phyloP scores from a whole-genome alignment of 1,140 invertebrate genomes.

The Drosophila nigrodunni region DNA sequence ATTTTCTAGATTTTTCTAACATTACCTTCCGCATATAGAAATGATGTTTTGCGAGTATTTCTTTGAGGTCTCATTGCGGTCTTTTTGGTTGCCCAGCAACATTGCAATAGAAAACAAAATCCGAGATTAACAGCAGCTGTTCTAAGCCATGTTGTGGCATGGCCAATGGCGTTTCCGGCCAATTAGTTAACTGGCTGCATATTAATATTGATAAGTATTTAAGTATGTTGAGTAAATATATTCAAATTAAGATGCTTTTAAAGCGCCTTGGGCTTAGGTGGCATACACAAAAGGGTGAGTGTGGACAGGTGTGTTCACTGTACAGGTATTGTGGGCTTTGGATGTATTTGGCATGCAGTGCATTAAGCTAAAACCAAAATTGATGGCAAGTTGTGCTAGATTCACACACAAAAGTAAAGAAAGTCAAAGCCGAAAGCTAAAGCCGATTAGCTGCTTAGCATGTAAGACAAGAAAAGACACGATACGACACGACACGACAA shows the following conservation, averaged over 20 bases:
- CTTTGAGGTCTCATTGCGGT: neutral
- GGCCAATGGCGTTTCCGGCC: conserved; percentile 6
- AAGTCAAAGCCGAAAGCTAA: conserved; percentile 36
- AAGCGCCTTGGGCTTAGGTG: neutral
- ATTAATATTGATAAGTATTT: neutral
- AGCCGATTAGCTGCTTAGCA: conserved; percentile 67
- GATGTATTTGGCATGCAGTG: conserved; percentile 29
- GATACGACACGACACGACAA: conserved; percentile 13
- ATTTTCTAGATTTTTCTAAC: neutral
- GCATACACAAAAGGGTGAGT: neutral
- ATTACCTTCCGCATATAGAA: neutral
- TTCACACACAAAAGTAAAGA: conserved; percentile 23
- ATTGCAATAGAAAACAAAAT: conserved; percentile 12
- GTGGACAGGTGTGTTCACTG: neutral
- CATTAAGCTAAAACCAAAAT: conserved; percentile 34
- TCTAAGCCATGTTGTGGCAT: conserved; percentile 6
- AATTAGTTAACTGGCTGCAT: conserved; percentile 28
- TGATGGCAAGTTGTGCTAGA: conserved; percentile 18
- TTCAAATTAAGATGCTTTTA: neutral
- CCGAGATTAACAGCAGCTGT: conserved; percentile 18
- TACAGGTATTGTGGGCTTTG: conserved; percentile 1
- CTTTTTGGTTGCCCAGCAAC: conserved; percentile 7
- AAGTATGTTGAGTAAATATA: neutral
- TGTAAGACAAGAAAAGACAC: conserved; percentile 53
- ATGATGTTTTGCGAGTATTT: neutral